Evolutionary conservation across 1,140 invertebrate species (phyloP), one percentile per base, ranked within the genome.

Genomic region (Zophobas atratus): DNA sequence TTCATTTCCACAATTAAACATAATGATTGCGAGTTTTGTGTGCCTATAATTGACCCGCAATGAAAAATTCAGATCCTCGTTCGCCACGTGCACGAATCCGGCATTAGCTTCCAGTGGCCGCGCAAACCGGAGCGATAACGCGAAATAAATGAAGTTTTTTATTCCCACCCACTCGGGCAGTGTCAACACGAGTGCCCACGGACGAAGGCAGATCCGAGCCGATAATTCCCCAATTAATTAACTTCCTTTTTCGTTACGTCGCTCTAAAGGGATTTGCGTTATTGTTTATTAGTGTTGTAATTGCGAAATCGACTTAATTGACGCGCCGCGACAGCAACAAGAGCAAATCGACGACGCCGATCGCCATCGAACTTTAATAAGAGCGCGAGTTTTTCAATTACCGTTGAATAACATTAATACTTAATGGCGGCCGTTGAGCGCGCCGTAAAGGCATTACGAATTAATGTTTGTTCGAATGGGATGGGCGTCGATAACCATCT

Each of bases 1-100:
- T 73, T 73, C 71, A 56, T 73, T 73, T 73, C 71, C 71, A 73
- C 71, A 73, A 73, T 73, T 73, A 73, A 73, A 36, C 49, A 39
- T 73, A 73, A 73, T 73, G 71, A 73, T 55, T 73, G 71, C 56
- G 20, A 6, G 6, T 67, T 67, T 67, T 39, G 8, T 39, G 6
- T 6, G n/a, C 36, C 60, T 43, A 63, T 63, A 63, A 63, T 63
- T 63, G 60, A 51, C n/a, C 60, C 60, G 38, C 39, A 32, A 67
- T 67, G 2, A 67, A 67, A 67, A 67, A 67, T 51, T 51, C 49
- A 51, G 33, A 67, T 36, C 57, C 35, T 63, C 57, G 36, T 63
- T 39, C 39, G 6, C 1, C 34, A 57, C 43, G 34, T 57, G 34
- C 60, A 67, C 60, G 60, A 67, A 67, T 67, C 39, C 20, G 39